phyloP scores from a whole-genome alignment of 2,113 vertebrate species.

The Phyllostomus hastatus region DNA sequence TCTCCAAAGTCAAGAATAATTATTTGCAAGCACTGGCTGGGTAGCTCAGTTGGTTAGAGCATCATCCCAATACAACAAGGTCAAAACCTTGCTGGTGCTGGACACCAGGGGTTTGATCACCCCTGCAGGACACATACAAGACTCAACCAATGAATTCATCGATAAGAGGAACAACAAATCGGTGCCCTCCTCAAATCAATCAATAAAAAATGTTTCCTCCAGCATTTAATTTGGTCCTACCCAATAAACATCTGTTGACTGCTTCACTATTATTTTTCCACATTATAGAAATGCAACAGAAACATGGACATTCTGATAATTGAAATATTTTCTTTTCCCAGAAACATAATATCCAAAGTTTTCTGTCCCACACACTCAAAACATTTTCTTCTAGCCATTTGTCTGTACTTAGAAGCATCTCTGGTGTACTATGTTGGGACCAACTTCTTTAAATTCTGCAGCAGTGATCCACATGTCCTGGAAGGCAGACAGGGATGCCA shows the following conservation, averaged over 20 bases:
- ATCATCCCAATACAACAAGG: no score
- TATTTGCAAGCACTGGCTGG: no score
- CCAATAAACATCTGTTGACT: neutral
- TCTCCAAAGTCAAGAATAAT: constrained; percentile 5
- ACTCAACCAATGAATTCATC: no score
- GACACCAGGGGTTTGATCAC: no score
- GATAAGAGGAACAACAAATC: no score
- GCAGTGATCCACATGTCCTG: constrained; percentile 68
- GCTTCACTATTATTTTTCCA: neutral
- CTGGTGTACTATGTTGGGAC: constrained; percentile 65
- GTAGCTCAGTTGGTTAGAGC: no score
- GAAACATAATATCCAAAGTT: constrained; percentile 8
- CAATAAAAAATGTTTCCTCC: neutral
- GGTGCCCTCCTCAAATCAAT: no score
- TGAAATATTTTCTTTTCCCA: constrained; percentile 39
- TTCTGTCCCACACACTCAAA: neutral
- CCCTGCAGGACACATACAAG: no score
- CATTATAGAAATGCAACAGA: constrained; percentile 30
- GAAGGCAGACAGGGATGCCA: constrained; percentile 69
- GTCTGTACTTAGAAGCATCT: constrained; percentile 70
- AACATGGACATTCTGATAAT: neutral
- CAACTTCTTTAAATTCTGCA: constrained; percentile 66
- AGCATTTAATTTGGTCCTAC: constrained; percentile 16
- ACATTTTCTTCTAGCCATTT: constrained; percentile 10
- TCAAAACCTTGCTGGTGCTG: no score